phyloP scores from a whole-genome alignment of 2,888 invertebrate genomes.

The Ichneumon xanthorius region DNA sequence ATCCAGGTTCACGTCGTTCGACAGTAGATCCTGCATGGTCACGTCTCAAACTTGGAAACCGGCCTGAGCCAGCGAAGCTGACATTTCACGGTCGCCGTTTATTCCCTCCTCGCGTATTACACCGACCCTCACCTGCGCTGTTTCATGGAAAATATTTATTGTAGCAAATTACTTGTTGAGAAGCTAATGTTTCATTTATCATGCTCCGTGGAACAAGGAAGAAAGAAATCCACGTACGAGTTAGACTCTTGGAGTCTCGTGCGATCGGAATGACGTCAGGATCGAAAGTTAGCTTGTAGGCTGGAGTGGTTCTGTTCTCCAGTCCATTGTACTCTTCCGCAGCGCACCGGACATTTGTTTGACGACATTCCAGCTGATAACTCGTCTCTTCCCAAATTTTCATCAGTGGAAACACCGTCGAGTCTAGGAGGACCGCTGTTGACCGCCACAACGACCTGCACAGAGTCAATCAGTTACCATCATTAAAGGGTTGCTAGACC shows the following conservation, averaged over 20 bases:
- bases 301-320: conserved; percentile 89
- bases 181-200: neutral
- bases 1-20: conserved; percentile 90
- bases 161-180: neutral
- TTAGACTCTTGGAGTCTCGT: conserved; percentile 64
- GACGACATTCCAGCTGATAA: conserved; percentile 94
- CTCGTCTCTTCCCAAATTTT: conserved; percentile 98
- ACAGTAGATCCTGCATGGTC: conserved; percentile 95
- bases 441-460: conserved; percentile 86
- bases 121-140: conserved; percentile 90
- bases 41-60: conserved; percentile 97
- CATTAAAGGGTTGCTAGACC: no score
- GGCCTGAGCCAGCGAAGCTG: conserved; percentile 93
- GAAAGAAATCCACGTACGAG: conserved; percentile 49
- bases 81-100: conserved; percentile 99
- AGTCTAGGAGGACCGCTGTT: conserved; percentile 88
- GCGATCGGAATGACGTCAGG: conserved; percentile 87
- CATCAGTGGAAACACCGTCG: conserved; percentile 89
- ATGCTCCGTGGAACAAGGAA: neutral
- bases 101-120: conserved; percentile 98
- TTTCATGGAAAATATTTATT: conserved; percentile 48
- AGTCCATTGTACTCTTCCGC: conserved; percentile 92
- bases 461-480: conserved; percentile 13
- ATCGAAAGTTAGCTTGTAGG: conserved; percentile 90
- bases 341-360: conserved; percentile 93